A percentile compares a stretch with the other conserved stretches of the same genome.
phyloP scores from a whole-genome alignment of 2,113 vertebrate genomes.

The Accipiter cooperii region DNA sequence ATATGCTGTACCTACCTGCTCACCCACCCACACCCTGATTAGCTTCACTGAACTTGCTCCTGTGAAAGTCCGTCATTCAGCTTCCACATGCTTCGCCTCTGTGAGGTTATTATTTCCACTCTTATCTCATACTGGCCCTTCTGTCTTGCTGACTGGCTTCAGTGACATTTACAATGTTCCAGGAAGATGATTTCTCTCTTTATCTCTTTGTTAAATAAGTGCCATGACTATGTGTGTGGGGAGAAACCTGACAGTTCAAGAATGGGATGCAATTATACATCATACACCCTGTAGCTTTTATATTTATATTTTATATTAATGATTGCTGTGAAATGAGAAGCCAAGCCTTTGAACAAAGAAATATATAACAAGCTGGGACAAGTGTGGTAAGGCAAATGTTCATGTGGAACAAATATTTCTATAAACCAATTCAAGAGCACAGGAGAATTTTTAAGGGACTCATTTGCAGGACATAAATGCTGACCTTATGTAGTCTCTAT shows the following conservation, averaged over 20 bases:
- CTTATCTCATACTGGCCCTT: not conserved
- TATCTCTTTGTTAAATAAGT: not conserved
- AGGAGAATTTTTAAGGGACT: slow-evolving; percentile 43
- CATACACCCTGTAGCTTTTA: slow-evolving; percentile 22
- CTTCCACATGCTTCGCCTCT: not conserved
- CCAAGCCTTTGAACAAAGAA: slow-evolving; percentile 61
- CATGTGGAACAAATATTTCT: slow-evolving; percentile 62
- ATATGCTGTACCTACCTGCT: not conserved
- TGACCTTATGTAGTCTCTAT: slow-evolving; percentile 40
- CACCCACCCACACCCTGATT: not conserved
- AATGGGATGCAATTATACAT: slow-evolving; percentile 26
- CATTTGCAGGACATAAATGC: slow-evolving; percentile 38
- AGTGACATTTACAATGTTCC: not conserved
- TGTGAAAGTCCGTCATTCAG: not conserved
- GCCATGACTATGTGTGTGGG: not conserved
- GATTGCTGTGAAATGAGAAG: slow-evolving; percentile 37
- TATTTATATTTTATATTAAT: slow-evolving; percentile 40
- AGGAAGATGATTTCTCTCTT: not conserved
- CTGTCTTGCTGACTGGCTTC: not conserved
- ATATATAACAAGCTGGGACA: slow-evolving; percentile 52
- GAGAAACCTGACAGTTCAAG: not conserved
- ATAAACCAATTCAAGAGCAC: slow-evolving; percentile 47
- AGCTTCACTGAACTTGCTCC: not conserved
- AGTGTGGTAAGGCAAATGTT: slow-evolving; percentile 57
- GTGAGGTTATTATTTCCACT: not conserved